A percentile compares a stretch with the other conserved stretches of the same genome.
Conservation (phyloP, 2,888 invertebrate species). For the Drosophila austrosaltans region DNA sequence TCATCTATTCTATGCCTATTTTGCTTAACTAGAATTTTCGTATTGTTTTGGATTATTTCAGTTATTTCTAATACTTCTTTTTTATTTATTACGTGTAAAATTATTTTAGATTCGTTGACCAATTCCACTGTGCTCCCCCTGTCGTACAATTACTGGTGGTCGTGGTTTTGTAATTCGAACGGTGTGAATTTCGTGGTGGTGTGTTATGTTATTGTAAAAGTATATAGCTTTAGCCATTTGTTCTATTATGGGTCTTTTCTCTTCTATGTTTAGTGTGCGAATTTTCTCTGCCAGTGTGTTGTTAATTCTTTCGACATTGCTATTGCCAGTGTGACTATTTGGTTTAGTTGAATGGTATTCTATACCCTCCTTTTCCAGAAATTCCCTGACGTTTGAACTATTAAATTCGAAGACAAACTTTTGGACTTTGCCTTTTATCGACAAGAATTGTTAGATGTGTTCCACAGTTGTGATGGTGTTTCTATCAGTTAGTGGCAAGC, state of each 20-base stretch:
- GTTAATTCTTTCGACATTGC: not conserved
- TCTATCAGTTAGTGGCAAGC: not conserved
- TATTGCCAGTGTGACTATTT: constrained; percentile 4
- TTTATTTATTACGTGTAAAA: not conserved
- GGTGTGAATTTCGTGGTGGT: constrained; percentile 4
- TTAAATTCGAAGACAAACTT: constrained; percentile 6
- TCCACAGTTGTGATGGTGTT: not conserved
- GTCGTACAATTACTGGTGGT: not conserved
- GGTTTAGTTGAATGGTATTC: not conserved
- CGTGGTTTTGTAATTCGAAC: not conserved
- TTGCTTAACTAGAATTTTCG: not conserved
- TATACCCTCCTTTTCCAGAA: not conserved
- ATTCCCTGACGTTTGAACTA: not conserved
- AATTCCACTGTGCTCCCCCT: not conserved
- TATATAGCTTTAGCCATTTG: constrained; percentile 4
- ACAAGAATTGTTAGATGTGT: not conserved
- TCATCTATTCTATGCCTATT: not conserved
- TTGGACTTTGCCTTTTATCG: constrained; percentile 3
- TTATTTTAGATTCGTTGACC: not conserved
- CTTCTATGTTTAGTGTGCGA: not conserved
- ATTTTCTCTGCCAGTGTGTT: constrained; percentile 7
- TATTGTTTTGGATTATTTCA: not conserved
- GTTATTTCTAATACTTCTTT: not conserved
- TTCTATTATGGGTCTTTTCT: constrained; percentile 7
- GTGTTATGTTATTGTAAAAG: not conserved